These are phyloP conservation scores for Hylaea fasciaria DNA, from an alignment of 2,888 invertebrate genomes.

Conservation along the genomic window DNA sequence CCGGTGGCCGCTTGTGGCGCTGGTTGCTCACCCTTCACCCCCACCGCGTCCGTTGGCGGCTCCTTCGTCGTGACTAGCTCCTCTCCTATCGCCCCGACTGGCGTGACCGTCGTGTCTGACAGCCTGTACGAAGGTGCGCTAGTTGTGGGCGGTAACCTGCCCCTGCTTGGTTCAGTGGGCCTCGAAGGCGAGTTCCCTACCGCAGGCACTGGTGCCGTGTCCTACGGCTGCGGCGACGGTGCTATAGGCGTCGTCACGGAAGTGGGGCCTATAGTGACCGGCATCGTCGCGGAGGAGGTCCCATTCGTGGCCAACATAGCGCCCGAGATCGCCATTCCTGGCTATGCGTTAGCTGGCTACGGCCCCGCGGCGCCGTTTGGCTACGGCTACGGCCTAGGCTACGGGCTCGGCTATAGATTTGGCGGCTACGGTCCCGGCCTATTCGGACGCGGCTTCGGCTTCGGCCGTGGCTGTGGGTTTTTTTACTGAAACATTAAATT, in stretches of 20 bases:
- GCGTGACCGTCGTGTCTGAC: conserved; percentile 45
- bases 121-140: conserved; percentile 52
- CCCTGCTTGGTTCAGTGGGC: conserved; percentile 43
- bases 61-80: conserved; percentile 48
- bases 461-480: conserved; percentile 16
- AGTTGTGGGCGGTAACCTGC: conserved; percentile 39
- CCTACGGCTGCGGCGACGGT: conserved; percentile 46
- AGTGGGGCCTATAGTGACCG: conserved; percentile 44
- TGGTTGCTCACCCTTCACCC: conserved; percentile 14
- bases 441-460: conserved; percentile 3
- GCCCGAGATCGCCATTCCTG: not conserved
- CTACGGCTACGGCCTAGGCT: conserved; percentile 15
- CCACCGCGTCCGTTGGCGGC: conserved; percentile 39
- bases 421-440: conserved; percentile 11
- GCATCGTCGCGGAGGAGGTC: not conserved
- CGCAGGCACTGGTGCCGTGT: conserved; percentile 44
- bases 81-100: conserved; percentile 44
- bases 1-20: conserved; percentile 8
- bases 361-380: conserved; percentile 19
- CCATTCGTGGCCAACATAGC: not conserved
- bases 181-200: conserved; percentile 42
- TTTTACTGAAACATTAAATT: conserved; percentile 2
- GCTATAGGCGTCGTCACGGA: conserved; percentile 41
- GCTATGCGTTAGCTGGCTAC: conserved; percentile 13
- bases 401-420: conserved; percentile 11